Evolutionary conservation across 2,113 vertebrate genomes (phyloP).

Genomic region (Xiphophorus maculatus): DNA sequence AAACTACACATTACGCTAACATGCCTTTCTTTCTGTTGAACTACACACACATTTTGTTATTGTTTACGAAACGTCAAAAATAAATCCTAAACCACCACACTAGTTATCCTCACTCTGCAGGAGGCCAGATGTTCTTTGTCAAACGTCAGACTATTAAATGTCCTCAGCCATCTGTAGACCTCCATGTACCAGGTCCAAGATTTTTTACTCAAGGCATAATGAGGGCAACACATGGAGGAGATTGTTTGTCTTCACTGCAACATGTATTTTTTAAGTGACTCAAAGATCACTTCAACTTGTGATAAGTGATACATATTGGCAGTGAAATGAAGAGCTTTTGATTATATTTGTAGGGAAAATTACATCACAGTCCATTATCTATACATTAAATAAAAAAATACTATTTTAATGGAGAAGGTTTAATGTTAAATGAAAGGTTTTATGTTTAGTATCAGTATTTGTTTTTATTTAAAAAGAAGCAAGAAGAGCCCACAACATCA

Average conservation of each 20-base stretch:
- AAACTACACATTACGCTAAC: no score
- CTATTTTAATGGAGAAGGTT: not conserved
- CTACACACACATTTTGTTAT: no score
- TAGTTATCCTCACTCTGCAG: not conserved
- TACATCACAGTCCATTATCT: not conserved
- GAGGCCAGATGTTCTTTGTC: slow-evolving; percentile 41
- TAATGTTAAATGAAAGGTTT: not conserved
- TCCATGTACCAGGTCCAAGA: slow-evolving; percentile 39
- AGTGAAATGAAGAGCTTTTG: slow-evolving; percentile 20
- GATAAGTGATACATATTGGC: slow-evolving; percentile 33
- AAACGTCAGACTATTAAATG: slow-evolving; percentile 18
- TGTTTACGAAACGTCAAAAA: slow-evolving; percentile 2
- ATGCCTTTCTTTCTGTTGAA: no score
- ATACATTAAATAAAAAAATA: not conserved
- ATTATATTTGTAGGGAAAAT: not conserved
- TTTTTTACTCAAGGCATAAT: slow-evolving; percentile 12
- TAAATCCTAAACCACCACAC: not conserved
- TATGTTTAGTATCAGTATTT: no score
- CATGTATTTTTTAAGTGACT: slow-evolving; percentile 9
- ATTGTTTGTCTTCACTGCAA: slow-evolving; percentile 30
- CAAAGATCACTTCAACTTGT: slow-evolving; percentile 28
- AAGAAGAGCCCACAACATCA: no score
- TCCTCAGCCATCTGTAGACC: slow-evolving; percentile 45
- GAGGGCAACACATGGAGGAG: slow-evolving; percentile 13
- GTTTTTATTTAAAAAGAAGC: no score